Percentiles rank a stretch among this genome's conserved stretches.
Conservation (phyloP, 2,888 invertebrate species). For the Sympetrum striolatum region DNA sequence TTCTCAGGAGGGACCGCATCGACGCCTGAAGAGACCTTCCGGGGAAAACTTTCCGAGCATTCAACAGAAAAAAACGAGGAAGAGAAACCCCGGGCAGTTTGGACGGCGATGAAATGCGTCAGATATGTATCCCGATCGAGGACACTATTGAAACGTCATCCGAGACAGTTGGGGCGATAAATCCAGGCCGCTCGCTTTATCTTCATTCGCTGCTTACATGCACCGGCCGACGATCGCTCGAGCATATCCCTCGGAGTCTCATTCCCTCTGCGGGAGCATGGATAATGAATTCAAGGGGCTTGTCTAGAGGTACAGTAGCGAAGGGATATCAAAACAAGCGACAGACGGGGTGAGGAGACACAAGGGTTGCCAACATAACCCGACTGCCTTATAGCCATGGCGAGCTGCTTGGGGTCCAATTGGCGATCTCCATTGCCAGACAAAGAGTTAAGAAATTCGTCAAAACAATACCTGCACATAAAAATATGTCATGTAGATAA, state of each 20-base stretch:
- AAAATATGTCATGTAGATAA: too few species aligned
- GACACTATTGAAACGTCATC: not conserved
- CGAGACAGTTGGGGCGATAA: not conserved
- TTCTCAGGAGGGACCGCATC: not conserved
- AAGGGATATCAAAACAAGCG: not conserved
- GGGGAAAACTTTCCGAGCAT: not conserved
- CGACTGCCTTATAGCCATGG: not conserved
- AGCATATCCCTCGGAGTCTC: not conserved
- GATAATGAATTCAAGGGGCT: slow-evolving; percentile 29
- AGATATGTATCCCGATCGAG: not conserved
- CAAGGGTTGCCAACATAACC: not conserved
- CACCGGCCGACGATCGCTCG: not conserved
- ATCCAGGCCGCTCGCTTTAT: not conserved
- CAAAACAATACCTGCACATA: too few species aligned
- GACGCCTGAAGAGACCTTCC: not conserved
- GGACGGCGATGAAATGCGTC: not conserved
- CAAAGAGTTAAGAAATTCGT: too few species aligned
- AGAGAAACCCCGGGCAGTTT: not conserved
- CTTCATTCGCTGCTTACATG: not conserved
- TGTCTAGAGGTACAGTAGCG: slow-evolving; percentile 24
- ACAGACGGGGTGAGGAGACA: not conserved
- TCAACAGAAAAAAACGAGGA: not conserved
- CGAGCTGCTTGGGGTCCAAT: not conserved
- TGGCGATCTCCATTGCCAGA: too few species aligned
- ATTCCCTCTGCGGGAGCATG: not conserved